Base-by-base conservation (phyloP, 2,888 invertebrate species). In the Sturmia bella region DNA sequence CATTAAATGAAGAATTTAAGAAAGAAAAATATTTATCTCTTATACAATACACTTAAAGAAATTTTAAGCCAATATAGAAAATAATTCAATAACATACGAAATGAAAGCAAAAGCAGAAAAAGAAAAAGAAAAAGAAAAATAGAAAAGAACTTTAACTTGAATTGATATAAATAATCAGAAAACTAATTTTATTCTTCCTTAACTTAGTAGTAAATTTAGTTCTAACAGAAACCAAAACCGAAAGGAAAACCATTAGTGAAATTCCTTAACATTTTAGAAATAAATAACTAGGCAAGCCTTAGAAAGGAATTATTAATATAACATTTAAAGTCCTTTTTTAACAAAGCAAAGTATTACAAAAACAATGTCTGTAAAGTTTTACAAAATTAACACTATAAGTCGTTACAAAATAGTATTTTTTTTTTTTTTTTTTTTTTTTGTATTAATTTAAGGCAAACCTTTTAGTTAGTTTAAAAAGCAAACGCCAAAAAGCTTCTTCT, bases 311-410 rank as follows among this genome's bases (percentile, higher is more conserved):
- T 56, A 48, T 39, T 66, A 74, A 75, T 9, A 52, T 43, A 11
- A 59, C n/a, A 43, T 13, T 32, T 32, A 24, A 59, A 52, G 21
- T 56, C 32, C n/a, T 72, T 72, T 66, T 78, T 81, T 78, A 81
- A 81, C 83, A 83, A 83, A 83, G 75, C 83, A 83, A 83, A 83
- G 83, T 83, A 83, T 83, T 83, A 83, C 48, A 45, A 69, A 57
- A 64, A 78, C 48, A 3, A 32, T 64, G 37, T 63, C 37, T 52
- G 50, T 63, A 72, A 59, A 70, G 24, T 21, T 61, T 64, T 76
- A 59, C 43, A 64, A 56, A 73, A 37, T 45, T 24, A 75, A 56
- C 52, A 72, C 61, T 21, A 41, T 56, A 52, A 70, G 66, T 77
- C 77, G 69, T 66, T 77, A 80, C 52, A 66, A 77, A 83, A 70